phyloP scores from a whole-genome alignment of 2,888 invertebrate genomes.

The Mylabris sibirica region DNA sequence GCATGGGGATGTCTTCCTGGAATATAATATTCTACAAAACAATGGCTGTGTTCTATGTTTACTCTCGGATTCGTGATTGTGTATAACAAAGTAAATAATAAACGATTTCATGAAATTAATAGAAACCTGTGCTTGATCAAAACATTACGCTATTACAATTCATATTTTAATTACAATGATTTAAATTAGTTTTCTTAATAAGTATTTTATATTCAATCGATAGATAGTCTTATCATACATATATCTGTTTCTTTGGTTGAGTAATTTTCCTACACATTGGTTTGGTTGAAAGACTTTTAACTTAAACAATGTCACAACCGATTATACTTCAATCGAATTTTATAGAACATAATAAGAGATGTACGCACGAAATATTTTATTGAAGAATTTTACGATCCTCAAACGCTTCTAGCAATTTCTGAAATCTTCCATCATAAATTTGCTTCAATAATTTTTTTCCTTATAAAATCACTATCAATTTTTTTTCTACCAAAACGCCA shows the following conservation, averaged over 20 bases:
- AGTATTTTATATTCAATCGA: no score
- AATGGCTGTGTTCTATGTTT: slow-evolving; percentile 24
- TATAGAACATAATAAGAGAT: slow-evolving; percentile 12
- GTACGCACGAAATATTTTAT: slow-evolving; percentile 15
- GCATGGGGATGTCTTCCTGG: slow-evolving; percentile 27
- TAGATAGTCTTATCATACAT: neutral
- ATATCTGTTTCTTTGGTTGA: neutral
- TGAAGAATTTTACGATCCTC: slow-evolving; percentile 15
- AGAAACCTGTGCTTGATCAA: slow-evolving; percentile 17
- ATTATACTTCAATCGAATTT: slow-evolving; percentile 17
- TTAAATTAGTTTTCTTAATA: neutral
- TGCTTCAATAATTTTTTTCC: slow-evolving; percentile 15
- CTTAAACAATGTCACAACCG: slow-evolving; percentile 16
- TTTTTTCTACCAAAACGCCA: neutral
- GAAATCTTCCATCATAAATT: slow-evolving; percentile 14
- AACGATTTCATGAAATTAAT: slow-evolving; percentile 31
- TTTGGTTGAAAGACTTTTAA: slow-evolving; percentile 3
- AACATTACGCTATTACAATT: neutral
- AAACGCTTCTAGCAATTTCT: slow-evolving; percentile 10
- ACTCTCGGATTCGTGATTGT: slow-evolving; percentile 27
- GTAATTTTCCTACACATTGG: neutral
- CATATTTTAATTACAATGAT: neutral
- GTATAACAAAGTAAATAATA: slow-evolving; percentile 27
- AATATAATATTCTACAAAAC: slow-evolving; percentile 31
- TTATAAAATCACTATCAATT: slow-evolving; percentile 9